Percentiles rank a stretch among this genome's conserved stretches.
Conservation (phyloP, 2,888 invertebrate genomes). For the Piscicola geometra region DNA sequence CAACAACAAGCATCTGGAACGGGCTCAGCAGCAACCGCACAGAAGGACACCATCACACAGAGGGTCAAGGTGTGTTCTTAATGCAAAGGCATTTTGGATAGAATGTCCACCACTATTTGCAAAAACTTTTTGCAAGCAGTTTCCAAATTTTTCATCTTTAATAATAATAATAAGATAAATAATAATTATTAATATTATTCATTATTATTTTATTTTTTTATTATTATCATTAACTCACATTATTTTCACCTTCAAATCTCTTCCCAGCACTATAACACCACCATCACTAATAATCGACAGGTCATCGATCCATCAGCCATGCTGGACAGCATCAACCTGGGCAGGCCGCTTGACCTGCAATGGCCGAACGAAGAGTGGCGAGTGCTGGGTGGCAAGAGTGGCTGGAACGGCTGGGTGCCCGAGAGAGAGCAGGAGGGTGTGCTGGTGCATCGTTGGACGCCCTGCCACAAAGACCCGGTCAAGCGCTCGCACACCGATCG, state of each 20-base stretch:
- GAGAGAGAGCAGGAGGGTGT: constrained; percentile 82
- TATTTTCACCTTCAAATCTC: not conserved
- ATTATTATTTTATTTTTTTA: no score
- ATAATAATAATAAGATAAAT: no score
- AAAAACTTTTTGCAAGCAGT: no score
- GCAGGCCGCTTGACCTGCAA: constrained; percentile 82
- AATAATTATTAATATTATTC: no score
- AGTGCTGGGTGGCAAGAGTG: constrained; percentile 76
- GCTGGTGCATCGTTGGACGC: constrained; percentile 88
- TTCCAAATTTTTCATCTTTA: no score
- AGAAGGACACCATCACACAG: constrained; percentile 53
- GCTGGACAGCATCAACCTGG: constrained; percentile 84
- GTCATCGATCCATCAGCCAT: constrained; percentile 47
- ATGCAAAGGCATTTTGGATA: no score
- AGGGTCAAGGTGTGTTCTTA: constrained; percentile 61
- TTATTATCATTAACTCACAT: not conserved
- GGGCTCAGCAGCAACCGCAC: constrained; percentile 46
- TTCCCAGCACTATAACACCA: not conserved
- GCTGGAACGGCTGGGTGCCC: constrained; percentile 86
- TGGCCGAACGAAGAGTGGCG: constrained; percentile 91
- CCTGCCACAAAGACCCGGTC: constrained; percentile 80
- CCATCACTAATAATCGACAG: constrained; percentile 43
- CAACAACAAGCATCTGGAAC: constrained; percentile 26
- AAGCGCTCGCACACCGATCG: constrained; percentile 86
- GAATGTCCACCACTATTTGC: no score